Conservation (phyloP, 2,113 vertebrate species). For the Garra rufa region DNA sequence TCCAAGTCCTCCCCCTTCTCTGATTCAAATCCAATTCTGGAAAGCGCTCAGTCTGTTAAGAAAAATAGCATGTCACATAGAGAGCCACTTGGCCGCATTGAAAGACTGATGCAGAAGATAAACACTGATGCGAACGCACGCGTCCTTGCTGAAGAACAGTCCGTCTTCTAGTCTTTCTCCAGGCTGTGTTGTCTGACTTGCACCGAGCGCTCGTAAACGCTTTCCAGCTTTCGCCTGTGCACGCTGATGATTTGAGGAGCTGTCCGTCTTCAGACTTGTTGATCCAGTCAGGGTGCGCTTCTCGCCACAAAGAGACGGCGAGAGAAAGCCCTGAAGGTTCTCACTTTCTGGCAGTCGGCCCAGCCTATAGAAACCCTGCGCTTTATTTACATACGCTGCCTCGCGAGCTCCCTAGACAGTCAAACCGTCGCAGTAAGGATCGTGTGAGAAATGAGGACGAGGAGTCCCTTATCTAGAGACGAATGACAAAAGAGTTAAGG, state of each 20-base stretch:
- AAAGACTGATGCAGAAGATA: constrained; percentile 36
- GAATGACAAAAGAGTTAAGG: constrained; percentile 24
- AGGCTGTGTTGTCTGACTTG: constrained; percentile 18
- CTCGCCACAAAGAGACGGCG: not conserved
- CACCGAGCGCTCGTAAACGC: not conserved
- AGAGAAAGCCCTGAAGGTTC: constrained; percentile 5
- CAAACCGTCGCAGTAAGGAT: not conserved
- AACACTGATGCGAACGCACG: constrained; percentile 37
- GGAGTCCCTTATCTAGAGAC: not conserved
- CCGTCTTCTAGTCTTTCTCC: constrained; percentile 25
- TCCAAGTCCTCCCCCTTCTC: not conserved
- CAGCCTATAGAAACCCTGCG: constrained; percentile 30
- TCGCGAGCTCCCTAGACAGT: constrained; percentile 5
- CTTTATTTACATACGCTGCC: constrained; percentile 52
- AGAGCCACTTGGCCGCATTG: not conserved
- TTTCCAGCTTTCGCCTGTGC: not conserved
- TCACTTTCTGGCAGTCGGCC: constrained; percentile 42
- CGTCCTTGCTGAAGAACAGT: not conserved
- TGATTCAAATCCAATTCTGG: not conserved
- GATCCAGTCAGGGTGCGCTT: constrained; percentile 50
- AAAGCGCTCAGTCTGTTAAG: not conserved
- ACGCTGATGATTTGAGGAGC: constrained; percentile 33
- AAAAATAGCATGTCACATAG: not conserved
- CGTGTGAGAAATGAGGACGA: not conserved
- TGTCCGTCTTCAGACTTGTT: constrained; percentile 46